Base-by-base conservation (phyloP, 2,113 vertebrate genomes). In the Chaenocephalus aceratus region DNA sequence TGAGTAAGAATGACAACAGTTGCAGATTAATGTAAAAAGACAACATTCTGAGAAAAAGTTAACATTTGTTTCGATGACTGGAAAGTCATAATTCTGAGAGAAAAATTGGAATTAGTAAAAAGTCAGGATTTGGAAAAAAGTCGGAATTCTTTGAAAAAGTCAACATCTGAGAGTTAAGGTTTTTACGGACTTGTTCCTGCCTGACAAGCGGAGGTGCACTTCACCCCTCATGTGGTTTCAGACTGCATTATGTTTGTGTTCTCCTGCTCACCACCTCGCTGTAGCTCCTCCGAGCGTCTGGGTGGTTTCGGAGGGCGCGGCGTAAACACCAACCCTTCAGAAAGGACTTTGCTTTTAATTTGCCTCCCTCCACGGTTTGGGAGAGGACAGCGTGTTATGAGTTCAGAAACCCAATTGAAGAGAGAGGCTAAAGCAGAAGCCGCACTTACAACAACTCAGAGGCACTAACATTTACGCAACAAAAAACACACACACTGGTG, bases 371-470 rank as follows among this genome's bases (percentile, higher is more conserved):
- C 57, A 44, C 80, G 64, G 84, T 86, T 12, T 59, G 57, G 21
- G 79, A 80, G 82, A 57, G 75, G 83, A 88, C 84, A 72, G 82
- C 21, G 4, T 88, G 83, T 87, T 84, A 73, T 75, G 80, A 88
- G 66, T 82, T 87, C 30, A 48, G 46, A 63, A 79, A 65, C 45
- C 80, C 88, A 92, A 90, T 87, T 92, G 88, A 91, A 91, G 83
- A 83, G 66, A 75, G 66, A 75, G 59, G 68, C 41, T 79, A 68
- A 41, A 49, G 46, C 44, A 10, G 59, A 78, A 78, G 84, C 80
- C 59, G 3, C 61, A 64, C 76, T 80, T 69, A 86, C 77, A 88
- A 89, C 83, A 80, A 77, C 76, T 65, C 41, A 34, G 45, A 75
- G 80, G 85, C 86, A 77, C 86, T 64, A 82, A 89, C 82, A 91